Conservation (phyloP, 2,888 invertebrate genomes). For the Byasa hedistus region DNA sequence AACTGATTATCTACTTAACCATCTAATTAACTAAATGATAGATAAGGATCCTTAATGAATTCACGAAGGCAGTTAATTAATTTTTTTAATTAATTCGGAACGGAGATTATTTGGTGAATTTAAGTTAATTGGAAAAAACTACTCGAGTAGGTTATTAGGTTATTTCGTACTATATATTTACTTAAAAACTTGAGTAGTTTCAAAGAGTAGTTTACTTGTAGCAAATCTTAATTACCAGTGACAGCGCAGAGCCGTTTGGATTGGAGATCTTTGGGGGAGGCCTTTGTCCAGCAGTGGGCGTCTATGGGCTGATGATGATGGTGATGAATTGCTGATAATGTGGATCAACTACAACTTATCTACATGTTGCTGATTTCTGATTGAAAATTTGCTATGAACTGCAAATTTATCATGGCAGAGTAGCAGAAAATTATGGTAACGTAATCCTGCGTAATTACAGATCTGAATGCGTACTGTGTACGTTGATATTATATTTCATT, state of each 20-base stretch:
- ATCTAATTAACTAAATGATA: background rate
- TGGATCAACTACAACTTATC: no score
- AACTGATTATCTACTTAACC: background rate
- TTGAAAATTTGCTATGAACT: background rate
- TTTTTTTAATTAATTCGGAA: background rate
- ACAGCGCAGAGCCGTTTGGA: no score
- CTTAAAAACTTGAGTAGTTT: no score
- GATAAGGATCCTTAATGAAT: background rate
- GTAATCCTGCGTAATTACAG: slow-evolving; percentile 7
- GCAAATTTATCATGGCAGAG: background rate
- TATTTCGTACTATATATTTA: no score
- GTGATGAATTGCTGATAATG: no score
- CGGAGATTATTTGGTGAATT: background rate
- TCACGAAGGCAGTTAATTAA: slow-evolving; percentile 1
- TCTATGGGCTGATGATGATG: no score
- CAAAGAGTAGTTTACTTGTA: no score
- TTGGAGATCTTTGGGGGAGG: no score
- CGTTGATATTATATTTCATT: slow-evolving; percentile 18
- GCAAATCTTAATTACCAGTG: no score
- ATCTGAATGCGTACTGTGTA: background rate
- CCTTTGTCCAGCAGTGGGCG: no score
- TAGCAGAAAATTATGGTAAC: background rate
- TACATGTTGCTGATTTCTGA: background rate
- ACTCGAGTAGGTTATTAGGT: no score
- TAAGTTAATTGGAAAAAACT: background rate